These are phyloP conservation scores for Cirrhinus mrigala DNA, from an alignment of 2,797 vertebrate species.

Conservation along the genomic window DNA sequence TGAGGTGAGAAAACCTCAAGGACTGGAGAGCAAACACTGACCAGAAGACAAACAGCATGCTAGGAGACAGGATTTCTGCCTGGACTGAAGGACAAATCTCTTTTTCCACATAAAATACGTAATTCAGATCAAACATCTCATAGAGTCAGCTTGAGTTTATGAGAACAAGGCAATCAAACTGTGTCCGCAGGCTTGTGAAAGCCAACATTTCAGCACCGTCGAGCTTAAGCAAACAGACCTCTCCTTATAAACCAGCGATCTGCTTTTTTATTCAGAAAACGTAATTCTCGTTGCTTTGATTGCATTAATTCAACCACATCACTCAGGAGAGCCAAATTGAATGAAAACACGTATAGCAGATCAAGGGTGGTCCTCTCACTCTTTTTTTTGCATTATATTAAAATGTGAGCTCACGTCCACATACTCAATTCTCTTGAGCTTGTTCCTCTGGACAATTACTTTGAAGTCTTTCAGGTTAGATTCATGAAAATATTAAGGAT, in stretches of 20 bases:
- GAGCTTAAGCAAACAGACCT: slow-evolving; percentile 51
- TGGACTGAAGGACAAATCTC: slow-evolving; percentile 23
- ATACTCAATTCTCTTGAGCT: background rate
- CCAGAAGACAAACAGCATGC: slow-evolving; percentile 20
- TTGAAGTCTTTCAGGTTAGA: background rate
- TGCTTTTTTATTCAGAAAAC: slow-evolving; percentile 40
- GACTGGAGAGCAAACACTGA: slow-evolving; percentile 6
- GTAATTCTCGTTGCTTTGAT: slow-evolving; percentile 31
- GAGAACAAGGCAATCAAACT: slow-evolving; percentile 45
- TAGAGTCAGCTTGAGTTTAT: slow-evolving; percentile 41
- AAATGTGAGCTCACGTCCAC: slow-evolving; percentile 52
- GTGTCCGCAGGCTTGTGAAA: slow-evolving; percentile 51
- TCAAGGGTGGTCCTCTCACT: slow-evolving; percentile 32
- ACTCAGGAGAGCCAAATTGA: background rate
- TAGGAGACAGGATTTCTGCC: slow-evolving; percentile 23
- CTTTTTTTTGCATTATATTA: slow-evolving; percentile 32
- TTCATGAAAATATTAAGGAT: background rate
- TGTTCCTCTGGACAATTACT: background rate
- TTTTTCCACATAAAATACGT: slow-evolving; percentile 48
- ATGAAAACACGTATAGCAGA: slow-evolving; percentile 23
- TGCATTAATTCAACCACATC: slow-evolving; percentile 44
- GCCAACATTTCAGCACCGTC: slow-evolving; percentile 13
- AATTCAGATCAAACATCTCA: slow-evolving; percentile 47
- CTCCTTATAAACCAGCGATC: slow-evolving; percentile 11
- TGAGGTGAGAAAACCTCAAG: slow-evolving; percentile 7